These are phyloP conservation scores for Drosophila subsilvestris DNA, from an alignment of 2,888 invertebrate species.

Conservation along the genomic window DNA sequence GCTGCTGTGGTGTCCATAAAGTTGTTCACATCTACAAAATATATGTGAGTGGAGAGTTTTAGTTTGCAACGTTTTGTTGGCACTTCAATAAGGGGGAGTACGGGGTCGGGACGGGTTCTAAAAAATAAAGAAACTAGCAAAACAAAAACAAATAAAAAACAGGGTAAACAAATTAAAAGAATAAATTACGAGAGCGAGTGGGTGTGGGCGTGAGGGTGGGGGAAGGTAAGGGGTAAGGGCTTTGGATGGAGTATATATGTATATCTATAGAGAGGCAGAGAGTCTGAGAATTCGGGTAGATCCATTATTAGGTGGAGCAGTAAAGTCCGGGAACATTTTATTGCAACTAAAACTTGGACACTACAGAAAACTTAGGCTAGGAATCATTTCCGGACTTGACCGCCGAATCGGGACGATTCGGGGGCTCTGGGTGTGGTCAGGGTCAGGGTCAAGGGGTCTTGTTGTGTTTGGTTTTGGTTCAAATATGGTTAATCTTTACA, in stretches of 20 bases:
- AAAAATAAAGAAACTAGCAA: slow-evolving; percentile 26
- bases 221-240: slow-evolving; percentile 1
- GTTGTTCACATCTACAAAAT: slow-evolving; percentile 81
- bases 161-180: slow-evolving; percentile 7
- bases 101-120: not conserved
- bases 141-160: slow-evolving; percentile 5
- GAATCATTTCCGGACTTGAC: no score
- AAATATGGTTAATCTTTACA: not conserved
- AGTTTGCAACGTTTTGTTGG: slow-evolving; percentile 36
- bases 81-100: not conserved
- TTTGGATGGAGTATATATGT: no score
- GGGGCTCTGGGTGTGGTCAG: not conserved
- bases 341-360: slow-evolving; percentile 23
- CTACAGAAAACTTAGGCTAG: not conserved
- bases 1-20: slow-evolving; percentile 79
- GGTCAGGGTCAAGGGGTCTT: not conserved
- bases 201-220: not conserved
- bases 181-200: not conserved
- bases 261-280: slow-evolving; percentile 3
- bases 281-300: not conserved
- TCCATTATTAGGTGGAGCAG: not conserved
- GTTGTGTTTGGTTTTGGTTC: not conserved
- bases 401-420: not conserved
- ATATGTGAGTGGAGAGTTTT: slow-evolving; percentile 54
- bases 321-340: slow-evolving; percentile 5